Conservation (phyloP, 2,888 invertebrate species). For the Heliconius aoede region DNA sequence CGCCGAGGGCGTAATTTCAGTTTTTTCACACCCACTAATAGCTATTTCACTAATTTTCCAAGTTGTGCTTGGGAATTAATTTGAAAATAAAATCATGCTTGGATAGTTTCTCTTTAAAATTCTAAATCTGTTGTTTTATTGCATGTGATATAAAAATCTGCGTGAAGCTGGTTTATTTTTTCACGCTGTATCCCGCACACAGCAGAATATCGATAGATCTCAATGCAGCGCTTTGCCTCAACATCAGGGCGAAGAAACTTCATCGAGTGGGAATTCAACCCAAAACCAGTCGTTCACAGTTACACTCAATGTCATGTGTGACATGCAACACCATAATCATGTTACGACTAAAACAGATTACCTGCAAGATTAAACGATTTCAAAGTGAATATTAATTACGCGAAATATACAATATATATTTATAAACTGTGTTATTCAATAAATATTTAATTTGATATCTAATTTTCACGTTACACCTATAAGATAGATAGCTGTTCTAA, state of each 20-base stretch:
- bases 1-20: slow-evolving; percentile 77
- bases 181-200: no score
- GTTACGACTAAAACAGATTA: not conserved
- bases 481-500: slow-evolving; percentile 15
- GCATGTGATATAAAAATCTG: not conserved
- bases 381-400: not conserved
- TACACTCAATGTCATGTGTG: no score
- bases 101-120: slow-evolving; percentile 37
- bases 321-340: not conserved
- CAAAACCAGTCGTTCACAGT: no score
- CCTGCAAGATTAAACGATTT: not conserved
- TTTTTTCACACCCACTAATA: slow-evolving; percentile 73
- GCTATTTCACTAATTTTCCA: slow-evolving; percentile 76
- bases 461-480: slow-evolving; percentile 23
- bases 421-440: not conserved
- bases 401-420: slow-evolving; percentile 8
- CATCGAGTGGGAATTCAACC: no score
- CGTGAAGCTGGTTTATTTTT: no score
- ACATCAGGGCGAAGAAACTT: no score
- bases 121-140: not conserved
- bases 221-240: no score
- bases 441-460: slow-evolving; percentile 18
- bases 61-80: slow-evolving; percentile 58
- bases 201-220: no score
- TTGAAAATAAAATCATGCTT: slow-evolving; percentile 45